phyloP scores from a whole-genome alignment of 2,113 vertebrate genomes.

The Xiphophorus couchianus region DNA sequence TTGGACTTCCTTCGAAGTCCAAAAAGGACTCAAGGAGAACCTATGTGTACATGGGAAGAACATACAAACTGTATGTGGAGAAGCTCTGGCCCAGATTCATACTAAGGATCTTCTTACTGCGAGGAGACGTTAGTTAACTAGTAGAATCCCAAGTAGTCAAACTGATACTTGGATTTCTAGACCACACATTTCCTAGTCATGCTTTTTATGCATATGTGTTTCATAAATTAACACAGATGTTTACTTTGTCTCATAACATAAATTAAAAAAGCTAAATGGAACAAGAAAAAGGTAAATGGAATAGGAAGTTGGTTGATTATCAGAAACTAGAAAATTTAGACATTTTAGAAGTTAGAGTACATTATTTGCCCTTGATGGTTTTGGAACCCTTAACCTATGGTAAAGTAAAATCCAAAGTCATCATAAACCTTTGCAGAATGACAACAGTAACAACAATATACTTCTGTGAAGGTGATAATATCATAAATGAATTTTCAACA shows the following conservation, averaged over 20 bases:
- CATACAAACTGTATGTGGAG: too few relatives aligned
- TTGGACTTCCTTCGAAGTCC: too few relatives aligned
- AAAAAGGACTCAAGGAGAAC: too few relatives aligned
- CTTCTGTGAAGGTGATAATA: not conserved
- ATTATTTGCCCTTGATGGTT: not conserved
- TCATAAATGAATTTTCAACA: not conserved
- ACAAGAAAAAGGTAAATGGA: too few relatives aligned
- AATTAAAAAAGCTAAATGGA: too few relatives aligned
- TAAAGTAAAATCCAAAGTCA: not conserved
- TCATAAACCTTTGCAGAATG: not conserved
- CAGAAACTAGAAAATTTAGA: not conserved
- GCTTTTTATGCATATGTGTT: not conserved
- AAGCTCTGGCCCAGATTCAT: too few relatives aligned
- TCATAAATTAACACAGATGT: not conserved
- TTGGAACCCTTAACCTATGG: not conserved
- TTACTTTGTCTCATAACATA: too few relatives aligned
- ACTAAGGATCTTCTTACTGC: too few relatives aligned
- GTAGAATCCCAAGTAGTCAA: not conserved
- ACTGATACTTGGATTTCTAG: too few relatives aligned
- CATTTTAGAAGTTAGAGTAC: not conserved
- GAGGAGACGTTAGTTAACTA: too few relatives aligned
- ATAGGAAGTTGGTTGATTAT: not conserved
- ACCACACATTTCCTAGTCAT: too few relatives aligned
- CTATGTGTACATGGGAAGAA: too few relatives aligned
- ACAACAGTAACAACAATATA: not conserved